Percentiles rank a stretch among this genome's conserved stretches.
These are phyloP conservation scores for Ispidina picta DNA, from an alignment of 2,797 vertebrate genomes.

Conservation along the genomic window DNA sequence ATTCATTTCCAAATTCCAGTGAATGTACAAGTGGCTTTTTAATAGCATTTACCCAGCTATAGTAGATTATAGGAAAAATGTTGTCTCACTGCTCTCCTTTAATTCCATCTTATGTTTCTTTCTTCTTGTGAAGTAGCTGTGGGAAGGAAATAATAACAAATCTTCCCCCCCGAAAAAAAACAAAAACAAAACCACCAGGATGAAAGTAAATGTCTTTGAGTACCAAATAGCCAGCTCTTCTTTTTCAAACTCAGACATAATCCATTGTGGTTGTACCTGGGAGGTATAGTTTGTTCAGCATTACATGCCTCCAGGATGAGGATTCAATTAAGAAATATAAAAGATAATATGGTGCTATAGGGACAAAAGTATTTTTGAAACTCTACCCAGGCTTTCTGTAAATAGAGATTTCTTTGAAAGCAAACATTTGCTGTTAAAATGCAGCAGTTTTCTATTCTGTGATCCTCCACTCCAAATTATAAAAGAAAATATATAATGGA, in stretches of 20 bases:
- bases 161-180: not conserved
- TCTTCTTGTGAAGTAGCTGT: not conserved
- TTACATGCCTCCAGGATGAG: slow-evolving; percentile 34
- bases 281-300: not conserved
- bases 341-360: slow-evolving; percentile 29
- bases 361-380: slow-evolving; percentile 24
- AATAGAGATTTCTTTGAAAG: slow-evolving; percentile 35
- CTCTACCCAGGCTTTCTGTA: slow-evolving; percentile 15
- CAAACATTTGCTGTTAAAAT: slow-evolving; percentile 28
- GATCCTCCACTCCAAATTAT: slow-evolving; percentile 34
- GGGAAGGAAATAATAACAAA: slow-evolving; percentile 13
- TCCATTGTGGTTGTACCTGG: not conserved
- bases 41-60: not conserved
- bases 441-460: slow-evolving; percentile 1
- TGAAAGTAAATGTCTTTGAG: slow-evolving; percentile 31
- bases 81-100: not conserved
- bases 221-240: not conserved
- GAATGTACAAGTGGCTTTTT: not conserved
- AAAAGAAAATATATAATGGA: slow-evolving; percentile 31
- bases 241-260: slow-evolving; percentile 42
- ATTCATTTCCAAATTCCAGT: not conserved
- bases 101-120: not conserved
- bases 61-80: not conserved
- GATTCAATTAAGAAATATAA: slow-evolving; percentile 52
- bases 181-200: not conserved